Conservation (phyloP, 1,140 invertebrate species). For the Venturia canescens region DNA sequence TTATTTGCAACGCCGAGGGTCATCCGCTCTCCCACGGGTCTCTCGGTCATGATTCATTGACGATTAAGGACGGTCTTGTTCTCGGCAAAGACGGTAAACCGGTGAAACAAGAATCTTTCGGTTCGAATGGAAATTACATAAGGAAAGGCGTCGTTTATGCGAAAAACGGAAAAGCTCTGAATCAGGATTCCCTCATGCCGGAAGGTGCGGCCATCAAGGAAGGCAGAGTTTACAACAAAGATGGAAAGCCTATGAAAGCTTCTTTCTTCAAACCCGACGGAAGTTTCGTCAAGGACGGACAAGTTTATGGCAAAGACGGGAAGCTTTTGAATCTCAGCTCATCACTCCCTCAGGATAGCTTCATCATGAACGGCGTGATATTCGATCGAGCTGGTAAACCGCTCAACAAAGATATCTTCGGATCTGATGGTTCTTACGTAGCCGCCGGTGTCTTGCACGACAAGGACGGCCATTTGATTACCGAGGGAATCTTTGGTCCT, state of each 20-base stretch:
- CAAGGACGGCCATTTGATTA: slow-evolving; percentile 67
- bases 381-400: slow-evolving; percentile 66
- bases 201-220: slow-evolving; percentile 71
- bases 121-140: slow-evolving; percentile 68
- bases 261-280: slow-evolving; percentile 72
- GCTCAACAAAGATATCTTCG: slow-evolving; percentile 67
- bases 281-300: slow-evolving; percentile 71
- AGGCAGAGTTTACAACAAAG: slow-evolving; percentile 68
- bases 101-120: slow-evolving; percentile 70
- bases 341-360: slow-evolving; percentile 67
- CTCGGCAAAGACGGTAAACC: slow-evolving; percentile 71
- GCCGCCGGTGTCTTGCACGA: slow-evolving; percentile 67
- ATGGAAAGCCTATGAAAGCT: slow-evolving; percentile 70
- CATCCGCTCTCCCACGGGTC: slow-evolving; percentile 60
- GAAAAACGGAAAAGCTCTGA: slow-evolving; percentile 70
- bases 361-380: slow-evolving; percentile 70
- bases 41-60: slow-evolving; percentile 65
- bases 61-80: slow-evolving; percentile 69
- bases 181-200: slow-evolving; percentile 70
- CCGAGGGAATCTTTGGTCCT: slow-evolving; percentile 70
- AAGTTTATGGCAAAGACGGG: slow-evolving; percentile 69
- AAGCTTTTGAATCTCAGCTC: slow-evolving; percentile 68
- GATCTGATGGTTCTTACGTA: slow-evolving; percentile 72
- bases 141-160: slow-evolving; percentile 68
- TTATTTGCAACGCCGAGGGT: slow-evolving; percentile 62